Base-by-base conservation (phyloP, 2,888 invertebrate genomes). In the Diplazon laetatorius region DNA sequence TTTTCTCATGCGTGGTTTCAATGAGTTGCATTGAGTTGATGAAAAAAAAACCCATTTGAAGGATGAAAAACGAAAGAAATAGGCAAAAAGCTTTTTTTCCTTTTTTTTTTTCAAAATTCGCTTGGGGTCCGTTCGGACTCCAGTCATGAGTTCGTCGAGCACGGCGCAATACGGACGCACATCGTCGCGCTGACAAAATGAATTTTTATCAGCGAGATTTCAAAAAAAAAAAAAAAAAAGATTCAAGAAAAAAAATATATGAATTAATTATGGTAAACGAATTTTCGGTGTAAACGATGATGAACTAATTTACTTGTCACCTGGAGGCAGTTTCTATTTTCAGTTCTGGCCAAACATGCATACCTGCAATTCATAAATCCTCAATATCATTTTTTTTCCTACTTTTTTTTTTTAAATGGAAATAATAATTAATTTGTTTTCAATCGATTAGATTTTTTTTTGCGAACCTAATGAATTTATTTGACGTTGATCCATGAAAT, bases 311-410 rank as follows among this genome's bases (percentile, higher is more conserved):
- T 16, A 65, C 39, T 83, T 83, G 86, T 88, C 86, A 86, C 86
- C 86, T 87, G 83, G 70, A 70, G 68, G 77, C 63, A 75, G 71
- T 76, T 66, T 82, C 85, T 87, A 84, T 80, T 86, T 78, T 81
- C 82, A 84, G 71, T 81, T 87, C 87, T 85, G 82, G 86, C 78
- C 75, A 85, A 85, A 81, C 85, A 85, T 75, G 82, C 82, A 85
- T 84, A 87, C 88, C 88, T 88, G 87, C 82, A 88, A 88, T 85
- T 82, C 37, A 84, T 65, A 81, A 85, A 82, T 84, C 69, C 55
- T 65, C 66, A 65, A 62, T 60, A 75, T 84, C 65, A 83, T 71
- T 60, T 72, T 18, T 62, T 76, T 46, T 44, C 10, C n/a, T n/a
- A n/a, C n/a, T n/a, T n/a, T n/a, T n/a, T n/a, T n/a, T n/a, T n/a